These are phyloP conservation scores for Proisotoma minuta DNA, from an alignment of 2,888 invertebrate genomes.

Conservation along the genomic window DNA sequence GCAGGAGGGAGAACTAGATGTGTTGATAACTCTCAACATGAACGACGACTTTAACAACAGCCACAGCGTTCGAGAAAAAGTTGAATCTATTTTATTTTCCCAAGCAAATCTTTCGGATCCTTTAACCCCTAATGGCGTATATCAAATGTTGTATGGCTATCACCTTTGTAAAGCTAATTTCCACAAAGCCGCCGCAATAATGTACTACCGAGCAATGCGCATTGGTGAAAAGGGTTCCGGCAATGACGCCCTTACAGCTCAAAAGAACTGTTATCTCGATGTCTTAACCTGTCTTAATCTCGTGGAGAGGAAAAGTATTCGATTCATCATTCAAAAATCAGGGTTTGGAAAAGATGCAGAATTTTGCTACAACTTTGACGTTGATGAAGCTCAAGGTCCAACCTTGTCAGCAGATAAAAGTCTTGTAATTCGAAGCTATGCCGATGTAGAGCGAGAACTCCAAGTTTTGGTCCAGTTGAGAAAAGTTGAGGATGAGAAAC, in stretches of 20 bases:
- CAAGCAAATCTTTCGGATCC: conserved; percentile 46
- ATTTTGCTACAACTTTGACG: too few relatives aligned
- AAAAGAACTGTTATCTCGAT: conserved; percentile 41
- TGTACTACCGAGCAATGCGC: conserved; percentile 42
- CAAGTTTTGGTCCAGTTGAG: conserved; percentile 28
- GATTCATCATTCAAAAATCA: conserved; percentile 35
- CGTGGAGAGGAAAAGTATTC: conserved; percentile 27
- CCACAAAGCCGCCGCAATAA: conserved; percentile 41
- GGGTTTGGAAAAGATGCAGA: too few relatives aligned
- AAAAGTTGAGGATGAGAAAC: conserved; percentile 8
- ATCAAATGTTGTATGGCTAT: conserved; percentile 46
- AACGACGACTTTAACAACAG: conserved; percentile 35
- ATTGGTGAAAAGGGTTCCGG: conserved; percentile 43
- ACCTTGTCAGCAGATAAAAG: too few relatives aligned
- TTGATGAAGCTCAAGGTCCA: too few relatives aligned
- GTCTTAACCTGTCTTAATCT: conserved; percentile 42
- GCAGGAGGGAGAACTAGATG: conserved; percentile 39
- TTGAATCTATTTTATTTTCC: conserved; percentile 42
- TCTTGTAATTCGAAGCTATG: too few relatives aligned
- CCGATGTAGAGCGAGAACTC: conserved; percentile 36
- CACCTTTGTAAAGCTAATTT: conserved; percentile 41
- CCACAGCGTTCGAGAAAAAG: conserved; percentile 35
- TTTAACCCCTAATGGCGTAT: conserved; percentile 36
- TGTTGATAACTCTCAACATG: conserved; percentile 35
- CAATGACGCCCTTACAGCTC: conserved; percentile 36